These are phyloP conservation scores for Lagorchestes hirsutus DNA, from an alignment of 2,797 vertebrate genomes.

Conservation along the genomic window DNA sequence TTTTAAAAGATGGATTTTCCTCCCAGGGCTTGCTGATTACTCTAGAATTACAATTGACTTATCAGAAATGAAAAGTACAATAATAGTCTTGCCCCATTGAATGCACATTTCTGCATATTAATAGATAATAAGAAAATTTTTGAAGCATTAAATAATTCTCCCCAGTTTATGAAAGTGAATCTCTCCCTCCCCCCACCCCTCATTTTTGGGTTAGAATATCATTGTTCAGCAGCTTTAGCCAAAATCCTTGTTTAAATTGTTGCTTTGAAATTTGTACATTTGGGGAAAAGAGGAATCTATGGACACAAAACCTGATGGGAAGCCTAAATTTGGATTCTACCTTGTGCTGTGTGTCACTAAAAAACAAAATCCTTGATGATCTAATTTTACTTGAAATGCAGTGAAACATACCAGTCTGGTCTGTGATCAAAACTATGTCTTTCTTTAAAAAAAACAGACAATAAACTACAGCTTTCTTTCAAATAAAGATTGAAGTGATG, in stretches of 20 bases:
- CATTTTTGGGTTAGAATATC: conserved; percentile 42
- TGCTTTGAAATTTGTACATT: conserved; percentile 48
- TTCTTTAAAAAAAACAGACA: not conserved
- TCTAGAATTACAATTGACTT: conserved; percentile 21
- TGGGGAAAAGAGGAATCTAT: not conserved
- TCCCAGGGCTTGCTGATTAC: conserved; percentile 28
- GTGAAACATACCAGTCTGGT: conserved; percentile 6
- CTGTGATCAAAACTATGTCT: conserved; percentile 21
- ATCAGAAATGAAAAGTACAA: conserved; percentile 48
- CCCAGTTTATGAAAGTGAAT: conserved; percentile 52
- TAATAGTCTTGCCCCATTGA: conserved; percentile 22
- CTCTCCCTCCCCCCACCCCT: conserved; percentile 37
- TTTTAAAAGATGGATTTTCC: conserved; percentile 24
- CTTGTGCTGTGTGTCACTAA: not conserved
- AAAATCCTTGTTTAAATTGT: conserved; percentile 49
- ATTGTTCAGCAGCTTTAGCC: conserved; percentile 60
- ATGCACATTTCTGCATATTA: conserved; percentile 22
- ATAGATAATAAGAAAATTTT: conserved; percentile 22
- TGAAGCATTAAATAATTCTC: conserved; percentile 59
- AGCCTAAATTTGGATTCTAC: conserved; percentile 10
- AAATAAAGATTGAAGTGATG: not conserved
- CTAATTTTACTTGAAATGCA: conserved; percentile 42
- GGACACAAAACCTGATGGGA: not conserved
- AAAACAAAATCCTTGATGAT: not conserved
- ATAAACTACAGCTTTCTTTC: not conserved